Conservation (phyloP, 2,113 vertebrate species). For the Entelurus aequoreus region DNA sequence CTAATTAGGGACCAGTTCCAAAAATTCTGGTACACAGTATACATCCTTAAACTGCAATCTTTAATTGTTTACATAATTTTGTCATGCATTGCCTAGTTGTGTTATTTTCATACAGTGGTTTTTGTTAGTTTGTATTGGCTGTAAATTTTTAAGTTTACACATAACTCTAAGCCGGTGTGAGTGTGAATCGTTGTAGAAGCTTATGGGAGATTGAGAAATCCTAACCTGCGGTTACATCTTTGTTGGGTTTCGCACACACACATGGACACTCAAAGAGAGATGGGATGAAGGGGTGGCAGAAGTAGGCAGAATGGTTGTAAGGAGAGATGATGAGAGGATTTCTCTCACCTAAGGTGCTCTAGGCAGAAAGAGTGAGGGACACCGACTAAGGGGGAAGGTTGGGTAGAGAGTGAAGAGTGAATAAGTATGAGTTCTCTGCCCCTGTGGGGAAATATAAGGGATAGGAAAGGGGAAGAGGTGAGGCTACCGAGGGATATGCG, state of each 20-base stretch:
- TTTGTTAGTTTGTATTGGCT: background rate
- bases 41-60: no score
- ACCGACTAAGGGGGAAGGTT: constrained; percentile 27
- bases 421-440: constrained; percentile 49
- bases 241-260: constrained; percentile 25
- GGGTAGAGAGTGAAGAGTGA: constrained; percentile 38
- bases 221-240: constrained; percentile 50
- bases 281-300: constrained; percentile 41
- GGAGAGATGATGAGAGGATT: constrained; percentile 52
- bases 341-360: constrained; percentile 49
- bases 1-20: no score
- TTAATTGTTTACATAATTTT: no score
- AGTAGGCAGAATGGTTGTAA: constrained; percentile 38
- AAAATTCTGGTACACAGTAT: no score
- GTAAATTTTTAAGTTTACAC: background rate
- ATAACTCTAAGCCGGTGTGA: constrained; percentile 7
- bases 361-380: constrained; percentile 28
- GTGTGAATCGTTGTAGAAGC: constrained; percentile 48
- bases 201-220: constrained; percentile 48
- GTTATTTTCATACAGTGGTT: background rate
- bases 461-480: constrained; percentile 37
- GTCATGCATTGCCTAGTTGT: no score
- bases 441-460: constrained; percentile 43
- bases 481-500: constrained; percentile 19
- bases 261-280: constrained; percentile 27